Evolutionary conservation across 2,113 vertebrate genomes (phyloP).

Genomic region (Syrmaticus mikado): DNA sequence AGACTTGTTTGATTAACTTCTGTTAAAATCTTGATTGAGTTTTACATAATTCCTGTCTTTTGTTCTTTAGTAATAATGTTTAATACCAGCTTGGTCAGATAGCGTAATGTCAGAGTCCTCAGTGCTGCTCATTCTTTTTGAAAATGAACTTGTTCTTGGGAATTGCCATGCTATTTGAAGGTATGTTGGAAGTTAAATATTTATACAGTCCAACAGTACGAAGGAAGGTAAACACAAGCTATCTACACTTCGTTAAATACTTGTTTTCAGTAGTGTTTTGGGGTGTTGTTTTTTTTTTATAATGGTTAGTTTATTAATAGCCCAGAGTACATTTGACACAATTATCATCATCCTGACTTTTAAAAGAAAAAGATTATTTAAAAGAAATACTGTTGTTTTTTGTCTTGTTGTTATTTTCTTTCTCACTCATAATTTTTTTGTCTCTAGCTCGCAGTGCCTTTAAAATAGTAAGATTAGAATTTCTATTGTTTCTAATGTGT

Average conservation of each 20-base stretch:
- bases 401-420: not conserved
- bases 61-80: not conserved
- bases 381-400: not conserved
- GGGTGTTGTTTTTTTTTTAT: not conserved
- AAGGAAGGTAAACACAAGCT: not conserved
- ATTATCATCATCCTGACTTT: not conserved
- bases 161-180: not conserved
- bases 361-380: not conserved
- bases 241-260: not conserved
- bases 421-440: not conserved
- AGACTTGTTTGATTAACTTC: not conserved
- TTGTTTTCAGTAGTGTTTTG: not conserved
- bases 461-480: constrained; percentile 51
- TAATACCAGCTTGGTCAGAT: not conserved
- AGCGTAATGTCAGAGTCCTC: not conserved
- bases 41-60: not conserved
- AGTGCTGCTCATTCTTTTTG: not conserved
- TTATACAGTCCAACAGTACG: not conserved
- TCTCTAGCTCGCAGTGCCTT: not conserved
- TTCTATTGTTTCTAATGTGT: constrained; percentile 17
- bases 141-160: not conserved
- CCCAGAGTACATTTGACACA: too few relatives aligned
- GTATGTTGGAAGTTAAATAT: not conserved
- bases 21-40: not conserved
- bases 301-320: not conserved